Base-by-base conservation (phyloP, 1,140 invertebrate species). In the Xylocopa sonorina region DNA sequence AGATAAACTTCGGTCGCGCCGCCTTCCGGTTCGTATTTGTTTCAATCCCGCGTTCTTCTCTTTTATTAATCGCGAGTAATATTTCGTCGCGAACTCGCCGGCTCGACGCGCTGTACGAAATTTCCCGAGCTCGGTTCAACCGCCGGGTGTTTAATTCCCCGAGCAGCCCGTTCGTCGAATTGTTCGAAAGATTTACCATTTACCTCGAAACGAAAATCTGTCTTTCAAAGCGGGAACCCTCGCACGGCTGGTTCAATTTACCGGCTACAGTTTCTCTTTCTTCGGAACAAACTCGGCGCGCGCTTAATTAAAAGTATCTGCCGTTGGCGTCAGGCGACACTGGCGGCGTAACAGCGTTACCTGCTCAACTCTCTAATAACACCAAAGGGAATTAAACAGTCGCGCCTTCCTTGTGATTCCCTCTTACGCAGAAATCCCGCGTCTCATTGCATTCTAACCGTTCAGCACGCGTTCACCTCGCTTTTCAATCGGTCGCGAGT, bases 331-430 rank as follows among this genome's bases (percentile, higher is more conserved):
- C n/a, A 21, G 16, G 69, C 80, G 71, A 71, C 58, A 80, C 80
- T 43, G 71, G 43, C 66, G 48, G 38, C 27, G 53, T 68, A 81
- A 77, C n/a, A n/a, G n/a, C n/a, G n/a, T n/a, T n/a, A n/a, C n/a
- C n/a, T n/a, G n/a, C n/a, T n/a, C n/a, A n/a, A 38, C 66, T 48
- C 21, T 80, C 81, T 77, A 34, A 48, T 68, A 67, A 48, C 51
- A 34, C 41, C 50, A 77, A 77, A 83, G 66, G 60, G 66, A 81
- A 77, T 63, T 51, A 67, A 53, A 77, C 51, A 48, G 38, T 83
- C 58, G 53, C 32, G 27, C 14, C 58, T 29, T 50, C 41, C 21
- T 32, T 34, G 50, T 62, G 27, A n/a, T n/a, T 21, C 27, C 18
- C 50, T 43, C 78, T 81, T 81, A 72, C 69, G 38, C 5, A 41